Percentiles rank a stretch among this genome's conserved stretches.
These are phyloP conservation scores for Empis livida DNA, from an alignment of 2,888 invertebrate genomes.

Conservation along the genomic window DNA sequence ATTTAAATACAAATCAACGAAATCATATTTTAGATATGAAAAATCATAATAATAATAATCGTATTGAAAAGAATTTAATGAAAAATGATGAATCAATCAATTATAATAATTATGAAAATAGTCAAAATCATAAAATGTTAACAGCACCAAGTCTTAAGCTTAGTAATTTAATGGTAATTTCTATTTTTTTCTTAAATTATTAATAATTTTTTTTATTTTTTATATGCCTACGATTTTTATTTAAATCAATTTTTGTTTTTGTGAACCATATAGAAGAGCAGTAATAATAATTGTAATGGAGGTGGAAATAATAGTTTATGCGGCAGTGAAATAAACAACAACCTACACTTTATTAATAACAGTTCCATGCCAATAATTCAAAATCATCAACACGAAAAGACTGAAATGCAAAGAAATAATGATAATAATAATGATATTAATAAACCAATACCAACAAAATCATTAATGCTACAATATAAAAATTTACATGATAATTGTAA, in stretches of 20 bases:
- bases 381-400: background rate
- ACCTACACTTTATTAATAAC: constrained; percentile 12
- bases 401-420: background rate
- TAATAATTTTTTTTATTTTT: background rate
- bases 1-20: background rate
- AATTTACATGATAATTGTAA: no score
- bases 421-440: background rate
- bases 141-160: constrained; percentile 34
- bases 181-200: background rate
- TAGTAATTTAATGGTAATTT: constrained; percentile 36
- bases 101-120: no score
- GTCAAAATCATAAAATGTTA: constrained; percentile 16
- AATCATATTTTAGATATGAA: background rate
- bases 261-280: constrained; percentile 27
- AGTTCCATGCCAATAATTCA: constrained; percentile 12
- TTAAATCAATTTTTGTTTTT: background rate
- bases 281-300: constrained; percentile 3
- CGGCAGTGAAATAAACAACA: constrained; percentile 4
- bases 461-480: constrained; percentile 6
- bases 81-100: background rate
- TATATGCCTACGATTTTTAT: background rate
- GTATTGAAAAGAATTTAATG: no score
- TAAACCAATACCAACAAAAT: constrained; percentile 4
- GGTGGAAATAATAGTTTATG: background rate
- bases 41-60: background rate